phyloP scores from a whole-genome alignment of 2,113 vertebrate species.

The Heterocephalus glaber region DNA sequence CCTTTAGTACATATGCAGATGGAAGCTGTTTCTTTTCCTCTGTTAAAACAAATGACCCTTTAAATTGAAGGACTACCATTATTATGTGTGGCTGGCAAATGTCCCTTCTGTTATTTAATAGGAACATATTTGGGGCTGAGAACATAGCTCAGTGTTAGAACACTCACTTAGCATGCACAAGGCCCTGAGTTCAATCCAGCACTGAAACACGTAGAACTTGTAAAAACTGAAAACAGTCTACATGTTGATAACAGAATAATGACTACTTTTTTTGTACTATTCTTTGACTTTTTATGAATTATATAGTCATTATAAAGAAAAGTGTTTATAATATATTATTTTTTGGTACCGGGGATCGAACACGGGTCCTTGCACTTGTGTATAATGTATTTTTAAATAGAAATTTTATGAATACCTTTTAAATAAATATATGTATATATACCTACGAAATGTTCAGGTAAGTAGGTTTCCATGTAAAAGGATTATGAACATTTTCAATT shows the following conservation, averaged over 20 bases:
- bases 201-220: not conserved
- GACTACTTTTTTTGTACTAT: not conserved
- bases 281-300: not conserved
- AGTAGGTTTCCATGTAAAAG: not conserved
- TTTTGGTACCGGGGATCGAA: too few relatives aligned
- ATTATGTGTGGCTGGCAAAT: not conserved
- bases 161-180: not conserved
- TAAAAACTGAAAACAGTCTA: not conserved
- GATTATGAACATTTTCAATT: not conserved
- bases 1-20: not conserved
- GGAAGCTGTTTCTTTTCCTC: not conserved
- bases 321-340: not conserved
- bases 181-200: not conserved
- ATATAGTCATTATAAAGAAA: not conserved
- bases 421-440: not conserved
- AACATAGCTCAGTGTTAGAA: not conserved
- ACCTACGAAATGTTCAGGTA: not conserved
- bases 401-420: not conserved
- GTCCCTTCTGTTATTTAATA: constrained; percentile 3
- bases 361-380: too few relatives aligned
- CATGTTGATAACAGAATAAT: not conserved
- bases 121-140: not conserved
- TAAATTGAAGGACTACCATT: not conserved
- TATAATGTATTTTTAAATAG: constrained; percentile 33
- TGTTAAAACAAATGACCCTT: constrained; percentile 26